Base-by-base conservation (phyloP, 1,140 invertebrate genomes). In the Cyclina sinensis region DNA sequence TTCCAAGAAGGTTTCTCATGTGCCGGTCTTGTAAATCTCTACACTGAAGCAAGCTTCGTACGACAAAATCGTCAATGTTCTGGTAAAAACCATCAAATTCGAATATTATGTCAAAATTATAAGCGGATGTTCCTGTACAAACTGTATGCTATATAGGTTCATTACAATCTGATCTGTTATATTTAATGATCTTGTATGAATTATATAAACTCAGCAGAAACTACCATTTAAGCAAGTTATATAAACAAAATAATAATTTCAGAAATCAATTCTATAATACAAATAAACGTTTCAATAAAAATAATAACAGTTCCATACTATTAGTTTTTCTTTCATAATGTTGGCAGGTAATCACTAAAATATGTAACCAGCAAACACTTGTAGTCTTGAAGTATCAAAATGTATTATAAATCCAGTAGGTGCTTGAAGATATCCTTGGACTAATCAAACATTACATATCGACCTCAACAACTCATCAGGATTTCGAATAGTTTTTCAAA, bases 31-130 rank as follows among this genome's bases (percentile, higher is more conserved):
- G 70, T 12, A 84, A 21, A 12, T 73, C 39, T 65, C 48, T 43
- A 74, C 46, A 84, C n/a, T 27, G 82, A 46, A 73, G 59, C 39
- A 84, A 54, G 46, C 82, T 73, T 73, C 82, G 62, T 27, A 84
- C 65, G 5, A 84, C 82, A 68, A 70, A 84, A 30, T 84, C 59
- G 46, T 84, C 82, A 84, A 84, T 84, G 54, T 32, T 74, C 82
- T 84, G 82, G 43, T 43, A 43, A 43, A 43, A 43, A 43, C 54
- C 54, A 57, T n/a, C 5, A 57, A 4, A 27, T 57, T n/a, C n/a
- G n/a, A n/a, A n/a, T n/a, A n/a, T n/a, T n/a, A n/a, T n/a, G n/a
- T n/a, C n/a, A n/a, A n/a, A n/a, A n/a, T n/a, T n/a, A n/a, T n/a
- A n/a, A n/a, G n/a, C n/a, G n/a, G n/a, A n/a, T n/a, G n/a, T n/a